Evolutionary conservation across 2,797 vertebrate species (phyloP), one percentile per base, ranked within the genome.

Genomic region (Gorsachius magnificus): DNA sequence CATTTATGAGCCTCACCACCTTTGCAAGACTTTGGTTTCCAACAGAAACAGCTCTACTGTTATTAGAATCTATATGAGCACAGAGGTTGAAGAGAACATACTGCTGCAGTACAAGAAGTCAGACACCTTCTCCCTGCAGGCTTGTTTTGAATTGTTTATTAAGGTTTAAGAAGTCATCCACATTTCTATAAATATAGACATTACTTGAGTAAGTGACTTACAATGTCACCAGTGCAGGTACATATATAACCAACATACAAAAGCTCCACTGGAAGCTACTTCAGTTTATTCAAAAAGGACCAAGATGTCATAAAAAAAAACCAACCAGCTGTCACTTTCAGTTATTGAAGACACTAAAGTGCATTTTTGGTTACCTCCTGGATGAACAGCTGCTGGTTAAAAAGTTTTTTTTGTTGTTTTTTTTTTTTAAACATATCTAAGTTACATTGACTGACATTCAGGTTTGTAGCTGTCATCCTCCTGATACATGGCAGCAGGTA

Each of bases 101-200:
- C 31, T 13, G 14, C 60, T 89, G 78, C 83, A 93, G 86, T 50
- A 64, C 81, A 95, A 75, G 74, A 87, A 97, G 76, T 87, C 93
- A 95, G 93, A 97, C 97, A 95, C 88, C 96, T 87, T 96, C 87
- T 96, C 86, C 97, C 96, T 93, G 86, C 86, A 95, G 90, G 77
- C 92, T 98, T 96, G 79, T 97, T 97, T 97, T 95, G 85, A 97
- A 92, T 94, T 93, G 90, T 98, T 99, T 99, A 99, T 98, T 99
- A 97, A 97, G 96, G 97, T 98, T 98, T 98, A 98, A 97, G 96
- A 97, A 97, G 95, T 97, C 96, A 96, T 97, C 96, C 96, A 97
- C 96, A 97, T 97, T 97, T 97, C 97, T 98, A 98, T 97, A 98
- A 98, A 98, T 98, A 98, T 97, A 98, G 97, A 98, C 97, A 98